Conservation (phyloP, 2,113 vertebrate genomes). For the Dipodomys spectabilis region DNA sequence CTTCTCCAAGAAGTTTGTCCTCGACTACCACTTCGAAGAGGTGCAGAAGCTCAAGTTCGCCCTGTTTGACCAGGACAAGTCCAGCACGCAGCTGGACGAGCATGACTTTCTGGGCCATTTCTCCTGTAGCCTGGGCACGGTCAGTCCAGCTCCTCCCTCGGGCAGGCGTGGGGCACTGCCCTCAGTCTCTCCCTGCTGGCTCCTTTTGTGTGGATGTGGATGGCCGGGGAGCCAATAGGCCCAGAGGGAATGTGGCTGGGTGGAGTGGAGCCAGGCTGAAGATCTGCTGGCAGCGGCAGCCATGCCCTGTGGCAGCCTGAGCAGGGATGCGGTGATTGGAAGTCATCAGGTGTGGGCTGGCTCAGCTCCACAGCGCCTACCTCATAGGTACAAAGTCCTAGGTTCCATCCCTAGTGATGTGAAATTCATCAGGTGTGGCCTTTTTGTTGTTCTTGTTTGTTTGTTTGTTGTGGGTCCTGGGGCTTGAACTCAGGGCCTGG, state of each 20-base stretch:
- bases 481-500: too few relatives aligned
- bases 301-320: neutral
- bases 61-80: slow-evolving; percentile 98
- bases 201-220: neutral
- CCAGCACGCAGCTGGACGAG: slow-evolving; percentile 94
- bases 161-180: neutral
- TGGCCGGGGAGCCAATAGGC: neutral
- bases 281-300: neutral
- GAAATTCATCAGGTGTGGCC: too few relatives aligned
- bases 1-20: slow-evolving; percentile 95
- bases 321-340: neutral
- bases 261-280: neutral
- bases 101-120: slow-evolving; percentile 98
- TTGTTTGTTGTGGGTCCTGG: too few relatives aligned
- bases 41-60: slow-evolving; percentile 98
- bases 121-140: slow-evolving; percentile 95
- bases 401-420: too few relatives aligned
- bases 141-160: slow-evolving; percentile 76
- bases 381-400: too few relatives aligned
- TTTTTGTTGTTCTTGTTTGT: too few relatives aligned
- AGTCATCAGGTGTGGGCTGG: too few relatives aligned
- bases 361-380: too few relatives aligned
- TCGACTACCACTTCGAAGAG: slow-evolving; percentile 98
- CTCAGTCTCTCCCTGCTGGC: neutral
- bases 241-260: too few relatives aligned